Evolutionary conservation across 2,113 vertebrate species (phyloP).

Genomic region (Nothoprocta pentlandii): DNA sequence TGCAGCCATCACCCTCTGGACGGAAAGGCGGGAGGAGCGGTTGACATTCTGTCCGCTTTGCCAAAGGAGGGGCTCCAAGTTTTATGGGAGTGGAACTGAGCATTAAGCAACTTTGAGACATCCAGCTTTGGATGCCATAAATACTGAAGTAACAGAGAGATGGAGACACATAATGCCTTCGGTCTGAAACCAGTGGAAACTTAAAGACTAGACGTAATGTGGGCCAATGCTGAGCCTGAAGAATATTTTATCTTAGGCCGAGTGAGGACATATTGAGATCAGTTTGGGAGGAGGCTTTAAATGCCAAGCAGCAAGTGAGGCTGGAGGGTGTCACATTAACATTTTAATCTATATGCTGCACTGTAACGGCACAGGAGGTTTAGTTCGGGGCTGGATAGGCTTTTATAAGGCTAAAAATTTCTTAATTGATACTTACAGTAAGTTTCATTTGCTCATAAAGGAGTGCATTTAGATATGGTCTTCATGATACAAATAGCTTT

Average conservation of each 20-base stretch:
- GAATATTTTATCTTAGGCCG: slow-evolving; percentile 66
- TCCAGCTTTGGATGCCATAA: slow-evolving; percentile 65
- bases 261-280: slow-evolving; percentile 51
- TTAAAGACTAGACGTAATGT: slow-evolving; percentile 41
- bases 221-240: slow-evolving; percentile 63
- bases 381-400: not conserved
- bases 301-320: not conserved
- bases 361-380: not conserved
- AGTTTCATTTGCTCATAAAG: slow-evolving; percentile 17
- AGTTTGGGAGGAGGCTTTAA: slow-evolving; percentile 16
- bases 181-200: slow-evolving; percentile 71
- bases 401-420: slow-evolving; percentile 29
- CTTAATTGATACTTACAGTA: slow-evolving; percentile 21
- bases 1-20: not conserved
- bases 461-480: not conserved
- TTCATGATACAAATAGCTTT: not conserved
- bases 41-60: not conserved
- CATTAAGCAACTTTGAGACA: slow-evolving; percentile 51
- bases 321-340: not conserved
- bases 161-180: slow-evolving; percentile 72
- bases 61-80: slow-evolving; percentile 67
- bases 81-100: slow-evolving; percentile 65
- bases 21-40: slow-evolving; percentile 31
- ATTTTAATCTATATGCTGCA: not conserved
- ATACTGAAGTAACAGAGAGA: slow-evolving; percentile 70